phyloP scores from a whole-genome alignment of 2,113 vertebrate species.

The Charina bottae region DNA sequence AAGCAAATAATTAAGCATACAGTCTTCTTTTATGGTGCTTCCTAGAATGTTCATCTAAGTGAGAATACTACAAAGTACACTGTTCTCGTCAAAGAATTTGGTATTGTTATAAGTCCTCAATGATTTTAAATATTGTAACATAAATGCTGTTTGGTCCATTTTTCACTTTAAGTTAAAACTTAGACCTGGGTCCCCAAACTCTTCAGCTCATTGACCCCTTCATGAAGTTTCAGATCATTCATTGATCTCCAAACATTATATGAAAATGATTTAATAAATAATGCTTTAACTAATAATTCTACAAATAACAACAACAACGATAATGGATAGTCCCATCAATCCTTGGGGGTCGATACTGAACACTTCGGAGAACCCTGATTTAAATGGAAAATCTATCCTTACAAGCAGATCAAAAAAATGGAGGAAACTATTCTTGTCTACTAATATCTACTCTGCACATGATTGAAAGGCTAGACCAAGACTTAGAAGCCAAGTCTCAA shows the following conservation, averaged over 20 bases:
- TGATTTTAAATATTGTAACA: background rate
- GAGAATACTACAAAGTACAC: background rate
- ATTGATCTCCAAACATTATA: background rate
- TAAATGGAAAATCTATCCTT: background rate
- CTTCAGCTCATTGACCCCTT: background rate
- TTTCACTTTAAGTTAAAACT: background rate
- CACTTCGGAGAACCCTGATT: background rate
- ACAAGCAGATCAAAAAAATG: background rate
- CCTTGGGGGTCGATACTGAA: background rate
- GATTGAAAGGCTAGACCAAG: background rate
- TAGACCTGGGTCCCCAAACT: background rate
- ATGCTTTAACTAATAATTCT: background rate
- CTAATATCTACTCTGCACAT: background rate
- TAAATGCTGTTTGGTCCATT: background rate
- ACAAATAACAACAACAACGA: background rate
- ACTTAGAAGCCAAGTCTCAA: background rate
- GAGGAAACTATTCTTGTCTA: too few species aligned
- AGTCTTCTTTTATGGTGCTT: background rate
- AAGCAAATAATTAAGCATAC: background rate
- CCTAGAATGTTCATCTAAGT: background rate
- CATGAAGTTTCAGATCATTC: background rate
- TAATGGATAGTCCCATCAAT: background rate
- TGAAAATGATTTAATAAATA: background rate
- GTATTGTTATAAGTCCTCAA: background rate
- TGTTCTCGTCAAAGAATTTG: background rate